Base-by-base conservation (phyloP, 37 sponge, comb jelly and placozoan species). In the Spongilla lacustris region DNA sequence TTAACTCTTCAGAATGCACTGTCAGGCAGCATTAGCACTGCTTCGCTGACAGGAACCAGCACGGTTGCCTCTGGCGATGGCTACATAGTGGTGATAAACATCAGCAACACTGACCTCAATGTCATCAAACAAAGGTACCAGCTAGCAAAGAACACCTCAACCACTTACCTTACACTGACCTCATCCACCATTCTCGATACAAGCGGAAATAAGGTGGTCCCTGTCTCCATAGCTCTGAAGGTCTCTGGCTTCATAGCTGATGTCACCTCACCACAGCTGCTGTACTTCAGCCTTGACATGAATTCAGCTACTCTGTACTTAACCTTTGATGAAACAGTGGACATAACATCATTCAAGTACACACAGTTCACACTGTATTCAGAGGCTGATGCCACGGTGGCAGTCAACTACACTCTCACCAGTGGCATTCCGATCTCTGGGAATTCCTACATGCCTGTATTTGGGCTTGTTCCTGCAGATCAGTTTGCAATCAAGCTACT, bases 291-390 rank as follows among this genome's bases (percentile, higher is more conserved):
- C 25, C 74, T 97, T 29, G 92, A 97, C 74, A 92, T 97, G 93
- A 75, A 97, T 48, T 37, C 26, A 14, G 97, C 93, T 25, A 68
- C 85, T 0, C 38, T 94, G 19, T 41, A 80, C 10, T 48, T 97
- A 66, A 88, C 88, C 3, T 97, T 97, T 84, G 90, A 92, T 71
- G 97, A 97, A 48, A 94, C 95, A n/a, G 83, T 97, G 21, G 93
- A 94, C 78, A 81, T 90, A 0, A 67, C 26, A 24, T 79, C 89
- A 28, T 82, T 97, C 38, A 72, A 77, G 48, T 89, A 71, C 69
- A 80, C 81, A 19, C 29, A 31, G 0, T 38, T 97, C 22, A 75
- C 73, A 0, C 76, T 97, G 67, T 66, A 74, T 30, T 94, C 93
- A 0, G 37, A 69, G 19, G 50, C 24, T 13, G 92, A 86, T 74